Evolutionary conservation across 2,113 vertebrate species (phyloP).

Genomic region (Myotis yumanensis): DNA sequence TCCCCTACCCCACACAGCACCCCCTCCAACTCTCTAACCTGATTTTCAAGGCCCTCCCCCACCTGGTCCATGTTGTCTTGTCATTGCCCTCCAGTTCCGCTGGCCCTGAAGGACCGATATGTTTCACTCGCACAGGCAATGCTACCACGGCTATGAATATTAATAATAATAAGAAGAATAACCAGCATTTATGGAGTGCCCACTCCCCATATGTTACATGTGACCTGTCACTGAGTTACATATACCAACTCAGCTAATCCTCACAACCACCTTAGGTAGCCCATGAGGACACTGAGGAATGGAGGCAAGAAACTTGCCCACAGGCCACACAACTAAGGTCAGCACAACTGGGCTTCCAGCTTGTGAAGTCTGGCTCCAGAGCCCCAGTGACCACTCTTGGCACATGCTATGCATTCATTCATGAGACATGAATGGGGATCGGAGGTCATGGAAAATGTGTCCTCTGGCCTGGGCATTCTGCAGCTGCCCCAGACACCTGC

Average conservation of each 20-base stretch:
- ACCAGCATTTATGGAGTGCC: neutral
- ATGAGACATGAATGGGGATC: neutral
- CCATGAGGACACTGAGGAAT: neutral
- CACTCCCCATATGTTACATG: fast-evolving
- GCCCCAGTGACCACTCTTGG: neutral
- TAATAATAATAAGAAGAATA: neutral
- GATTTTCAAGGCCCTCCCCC: neutral
- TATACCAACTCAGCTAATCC: neutral
- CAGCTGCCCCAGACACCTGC: neutral
- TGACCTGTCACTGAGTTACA: neutral
- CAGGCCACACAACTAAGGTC: neutral
- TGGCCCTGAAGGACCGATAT: fast-evolving
- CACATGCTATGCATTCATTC: neutral
- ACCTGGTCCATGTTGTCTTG: neutral
- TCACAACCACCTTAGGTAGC: neutral
- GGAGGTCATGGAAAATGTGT: neutral
- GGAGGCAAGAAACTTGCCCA: neutral
- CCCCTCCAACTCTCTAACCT: no score
- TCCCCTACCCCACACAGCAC: neutral
- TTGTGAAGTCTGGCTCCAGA: neutral
- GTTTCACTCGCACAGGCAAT: neutral
- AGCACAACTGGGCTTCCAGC: neutral
- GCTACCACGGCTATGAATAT: neutral
- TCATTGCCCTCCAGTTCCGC: neutral
- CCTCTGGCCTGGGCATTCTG: neutral